Evolutionary conservation across 2,888 invertebrate species (phyloP).

Genomic region (Caenorhabditis angaria): DNA sequence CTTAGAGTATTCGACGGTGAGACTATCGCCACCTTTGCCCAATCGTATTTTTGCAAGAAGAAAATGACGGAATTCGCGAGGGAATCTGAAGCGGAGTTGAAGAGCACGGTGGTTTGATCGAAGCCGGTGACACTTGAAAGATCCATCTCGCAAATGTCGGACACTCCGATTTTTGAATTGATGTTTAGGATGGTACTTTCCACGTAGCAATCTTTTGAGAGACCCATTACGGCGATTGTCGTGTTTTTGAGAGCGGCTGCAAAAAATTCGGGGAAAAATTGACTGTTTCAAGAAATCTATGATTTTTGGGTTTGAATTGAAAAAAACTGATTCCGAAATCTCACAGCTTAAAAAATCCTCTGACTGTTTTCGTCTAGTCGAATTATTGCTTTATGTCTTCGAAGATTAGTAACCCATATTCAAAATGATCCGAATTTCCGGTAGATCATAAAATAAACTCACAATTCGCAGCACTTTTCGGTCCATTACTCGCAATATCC

Average conservation of each 20-base stretch:
- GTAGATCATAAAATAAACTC: too few relatives aligned
- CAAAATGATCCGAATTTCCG: too few relatives aligned
- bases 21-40: constrained; percentile 29
- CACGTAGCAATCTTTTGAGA: constrained; percentile 31
- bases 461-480: constrained; percentile 25
- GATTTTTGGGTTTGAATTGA: too few relatives aligned
- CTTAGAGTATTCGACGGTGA: constrained; percentile 31
- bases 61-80: constrained; percentile 28
- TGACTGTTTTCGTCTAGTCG: background rate
- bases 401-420: too few relatives aligned
- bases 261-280: too few relatives aligned
- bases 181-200: constrained; percentile 39
- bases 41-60: constrained; percentile 27
- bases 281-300: too few relatives aligned
- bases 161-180: constrained; percentile 37
- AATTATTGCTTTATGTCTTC: too few relatives aligned
- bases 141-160: constrained; percentile 45
- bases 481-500: constrained; percentile 23
- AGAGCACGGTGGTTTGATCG: constrained; percentile 35
- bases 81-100: constrained; percentile 31
- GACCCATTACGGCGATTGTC: constrained; percentile 30
- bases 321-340: too few relatives aligned
- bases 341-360: too few relatives aligned
- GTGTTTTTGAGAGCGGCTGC: background rate
- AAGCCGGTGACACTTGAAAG: constrained; percentile 32